Conservation (phyloP, 2,797 vertebrate genomes). For the Chelmon rostratus region DNA sequence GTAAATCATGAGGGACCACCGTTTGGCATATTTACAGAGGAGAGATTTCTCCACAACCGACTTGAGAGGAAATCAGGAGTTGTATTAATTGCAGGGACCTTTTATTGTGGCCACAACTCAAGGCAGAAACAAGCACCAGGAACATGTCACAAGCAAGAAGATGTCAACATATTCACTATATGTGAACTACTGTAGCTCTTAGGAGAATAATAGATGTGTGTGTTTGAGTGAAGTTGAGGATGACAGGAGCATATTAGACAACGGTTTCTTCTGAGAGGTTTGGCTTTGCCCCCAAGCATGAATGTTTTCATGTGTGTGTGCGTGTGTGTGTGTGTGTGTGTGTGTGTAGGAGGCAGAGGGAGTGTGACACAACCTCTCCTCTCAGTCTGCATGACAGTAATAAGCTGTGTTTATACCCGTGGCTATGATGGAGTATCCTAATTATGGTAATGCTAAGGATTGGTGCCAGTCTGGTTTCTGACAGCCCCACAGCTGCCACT, state of each 20-base stretch:
- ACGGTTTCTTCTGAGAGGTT: constrained; percentile 17
- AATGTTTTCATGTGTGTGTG: constrained; percentile 16
- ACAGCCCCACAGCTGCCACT: constrained; percentile 63
- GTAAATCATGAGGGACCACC: constrained; percentile 31
- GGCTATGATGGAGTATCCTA: constrained; percentile 76
- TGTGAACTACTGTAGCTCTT: neutral
- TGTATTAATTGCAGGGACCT: neutral
- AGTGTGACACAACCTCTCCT: constrained; percentile 46
- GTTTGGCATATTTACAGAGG: constrained; percentile 36
- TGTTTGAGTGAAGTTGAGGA: constrained; percentile 17
- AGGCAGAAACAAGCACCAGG: neutral
- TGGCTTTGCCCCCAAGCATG: constrained; percentile 5
- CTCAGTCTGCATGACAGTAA: constrained; percentile 74
- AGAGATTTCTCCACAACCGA: constrained; percentile 22
- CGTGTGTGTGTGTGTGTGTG: constrained; percentile 16
- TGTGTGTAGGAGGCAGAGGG: constrained; percentile 31
- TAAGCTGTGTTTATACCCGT: constrained; percentile 80
- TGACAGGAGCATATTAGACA: constrained; percentile 11
- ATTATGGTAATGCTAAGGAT: constrained; percentile 78
- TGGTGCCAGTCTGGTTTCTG: constrained; percentile 74
- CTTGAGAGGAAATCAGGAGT: constrained; percentile 20
- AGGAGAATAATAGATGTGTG: neutral
- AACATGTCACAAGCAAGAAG: neutral
- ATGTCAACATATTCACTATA: constrained; percentile 9
- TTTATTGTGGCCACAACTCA: neutral